phyloP scores from a whole-genome alignment of 2,888 invertebrate species.

The Liodrosophila aerea region DNA sequence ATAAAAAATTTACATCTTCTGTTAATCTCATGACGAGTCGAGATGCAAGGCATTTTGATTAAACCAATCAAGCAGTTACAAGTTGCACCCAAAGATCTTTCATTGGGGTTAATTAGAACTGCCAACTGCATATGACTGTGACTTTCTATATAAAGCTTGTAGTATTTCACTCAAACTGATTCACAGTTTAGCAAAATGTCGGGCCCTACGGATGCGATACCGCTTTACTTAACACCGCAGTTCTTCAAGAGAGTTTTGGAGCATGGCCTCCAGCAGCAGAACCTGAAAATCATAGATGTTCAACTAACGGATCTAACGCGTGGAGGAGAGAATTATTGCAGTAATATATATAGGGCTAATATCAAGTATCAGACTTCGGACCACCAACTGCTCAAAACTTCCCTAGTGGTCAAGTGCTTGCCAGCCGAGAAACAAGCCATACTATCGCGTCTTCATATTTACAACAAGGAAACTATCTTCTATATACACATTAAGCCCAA shows the following conservation, averaged over 20 bases:
- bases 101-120: slow-evolving; percentile 62
- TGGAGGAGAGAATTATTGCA: slow-evolving; percentile 81
- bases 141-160: slow-evolving; percentile 56
- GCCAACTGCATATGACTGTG: slow-evolving; percentile 21
- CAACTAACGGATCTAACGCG: slow-evolving; percentile 64
- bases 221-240: slow-evolving; percentile 63
- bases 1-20: slow-evolving; percentile 6
- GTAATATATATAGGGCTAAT: slow-evolving; percentile 78
- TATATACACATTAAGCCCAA: too few species aligned
- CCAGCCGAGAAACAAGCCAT: slow-evolving; percentile 36
- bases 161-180: slow-evolving; percentile 10
- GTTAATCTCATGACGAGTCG: slow-evolving; percentile 43
- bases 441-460: too few species aligned
- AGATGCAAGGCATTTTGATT: slow-evolving; percentile 53
- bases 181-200: slow-evolving; percentile 49
- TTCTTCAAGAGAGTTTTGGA: slow-evolving; percentile 75
- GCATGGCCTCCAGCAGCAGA: slow-evolving; percentile 72
- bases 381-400: slow-evolving; percentile 41
- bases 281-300: slow-evolving; percentile 67
- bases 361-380: slow-evolving; percentile 61
- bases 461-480: too few species aligned
- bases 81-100: slow-evolving; percentile 42
- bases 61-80: slow-evolving; percentile 63
- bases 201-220: slow-evolving; percentile 36
- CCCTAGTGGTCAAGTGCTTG: slow-evolving; percentile 70